Percentiles rank a stretch among this genome's conserved stretches.
phyloP scores from a whole-genome alignment of 1,140 invertebrate genomes.

The Eueides isabella region DNA sequence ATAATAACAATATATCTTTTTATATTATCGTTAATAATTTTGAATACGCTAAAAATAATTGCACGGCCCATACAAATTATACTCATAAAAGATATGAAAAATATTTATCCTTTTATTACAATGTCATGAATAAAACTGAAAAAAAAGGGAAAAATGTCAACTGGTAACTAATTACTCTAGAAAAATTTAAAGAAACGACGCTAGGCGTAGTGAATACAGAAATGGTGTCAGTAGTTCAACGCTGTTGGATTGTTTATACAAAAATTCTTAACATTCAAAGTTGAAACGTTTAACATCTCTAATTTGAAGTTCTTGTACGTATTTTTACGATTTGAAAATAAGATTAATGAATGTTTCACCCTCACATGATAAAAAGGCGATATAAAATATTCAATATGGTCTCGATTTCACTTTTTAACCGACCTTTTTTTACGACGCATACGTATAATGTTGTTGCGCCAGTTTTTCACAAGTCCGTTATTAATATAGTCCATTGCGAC shows the following conservation, averaged over 20 bases:
- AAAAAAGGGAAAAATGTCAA: conserved; percentile 29
- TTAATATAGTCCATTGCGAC: conserved; percentile 30
- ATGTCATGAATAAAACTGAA: background rate
- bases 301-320: conserved; percentile 17
- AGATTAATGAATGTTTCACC: background rate
- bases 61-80: background rate
- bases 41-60: conserved; percentile 10
- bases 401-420: conserved; percentile 51
- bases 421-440: conserved; percentile 57
- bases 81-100: background rate
- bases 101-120: conserved; percentile 7
- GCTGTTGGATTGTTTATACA: conserved; percentile 32
- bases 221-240: conserved; percentile 41
- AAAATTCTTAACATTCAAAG: conserved; percentile 31
- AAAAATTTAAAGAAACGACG: conserved; percentile 37
- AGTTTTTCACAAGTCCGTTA: conserved; percentile 39
- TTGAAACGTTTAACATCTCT: conserved; percentile 31
- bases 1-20: background rate
- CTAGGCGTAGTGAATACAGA: conserved; percentile 33
- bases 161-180: conserved; percentile 38
- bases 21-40: background rate
- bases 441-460: conserved; percentile 37
- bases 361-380: conserved; percentile 37
- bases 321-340: conserved; percentile 10
- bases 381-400: conserved; percentile 61